Evolutionary conservation across 2,888 invertebrate genomes (phyloP).

Genomic region (Eristalis intricaria): DNA sequence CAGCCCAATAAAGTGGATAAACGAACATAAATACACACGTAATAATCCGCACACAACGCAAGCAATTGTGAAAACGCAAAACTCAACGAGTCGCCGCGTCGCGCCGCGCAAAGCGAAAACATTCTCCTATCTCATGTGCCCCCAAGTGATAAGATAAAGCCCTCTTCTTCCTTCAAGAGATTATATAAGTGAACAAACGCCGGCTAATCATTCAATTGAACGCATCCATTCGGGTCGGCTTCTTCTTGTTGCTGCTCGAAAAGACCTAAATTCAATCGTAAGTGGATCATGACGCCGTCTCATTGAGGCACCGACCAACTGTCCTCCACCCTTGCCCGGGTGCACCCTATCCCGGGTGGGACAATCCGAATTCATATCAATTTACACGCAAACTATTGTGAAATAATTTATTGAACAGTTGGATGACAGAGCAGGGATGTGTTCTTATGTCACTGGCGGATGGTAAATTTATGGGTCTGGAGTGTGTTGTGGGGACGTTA

Average conservation of each 20-base stretch:
- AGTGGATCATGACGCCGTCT: neutral
- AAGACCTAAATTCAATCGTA: neutral
- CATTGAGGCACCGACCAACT: neutral
- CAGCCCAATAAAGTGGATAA: slow-evolving; percentile 11
- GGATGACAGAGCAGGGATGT: neutral
- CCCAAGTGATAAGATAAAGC: neutral
- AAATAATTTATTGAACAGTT: slow-evolving; percentile 28
- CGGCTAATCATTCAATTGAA: slow-evolving; percentile 20
- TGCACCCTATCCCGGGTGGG: neutral
- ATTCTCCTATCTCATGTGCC: neutral
- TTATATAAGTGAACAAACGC: slow-evolving; percentile 33
- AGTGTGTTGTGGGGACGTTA: neutral
- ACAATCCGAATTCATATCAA: slow-evolving; percentile 9
- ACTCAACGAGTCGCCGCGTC: neutral
- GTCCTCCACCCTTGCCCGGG: neutral
- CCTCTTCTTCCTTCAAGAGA: neutral
- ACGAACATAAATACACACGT: neutral
- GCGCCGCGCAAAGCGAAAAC: neutral
- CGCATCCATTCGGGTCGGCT: neutral
- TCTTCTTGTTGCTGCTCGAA: neutral
- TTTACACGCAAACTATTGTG: slow-evolving; percentile 14
- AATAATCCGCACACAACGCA: neutral
- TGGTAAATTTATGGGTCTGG: slow-evolving; percentile 1
- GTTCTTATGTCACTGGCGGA: neutral
- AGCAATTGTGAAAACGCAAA: neutral